Evolutionary conservation across 2,113 vertebrate genomes (phyloP).

Genomic region (Barnardius zonarius): DNA sequence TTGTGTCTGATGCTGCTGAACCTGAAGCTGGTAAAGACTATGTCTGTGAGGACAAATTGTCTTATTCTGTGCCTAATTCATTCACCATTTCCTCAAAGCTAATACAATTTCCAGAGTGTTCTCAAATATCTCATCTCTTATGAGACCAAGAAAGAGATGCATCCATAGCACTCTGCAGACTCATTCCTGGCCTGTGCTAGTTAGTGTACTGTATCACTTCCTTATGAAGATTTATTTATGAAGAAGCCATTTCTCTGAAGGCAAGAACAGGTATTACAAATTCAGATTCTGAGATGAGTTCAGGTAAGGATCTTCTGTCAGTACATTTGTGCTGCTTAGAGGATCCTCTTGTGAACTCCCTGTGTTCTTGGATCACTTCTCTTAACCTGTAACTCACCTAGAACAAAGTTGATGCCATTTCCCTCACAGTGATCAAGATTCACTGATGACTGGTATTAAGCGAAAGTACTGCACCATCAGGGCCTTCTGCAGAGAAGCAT

Average conservation of each 20-base stretch:
- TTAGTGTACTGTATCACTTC: background rate
- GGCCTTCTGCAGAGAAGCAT: background rate
- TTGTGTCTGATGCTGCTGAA: background rate
- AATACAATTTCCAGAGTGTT: background rate
- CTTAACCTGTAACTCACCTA: background rate
- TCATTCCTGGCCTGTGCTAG: background rate
- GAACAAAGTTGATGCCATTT: fast-evolving
- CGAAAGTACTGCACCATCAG: background rate
- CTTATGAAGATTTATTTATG: background rate
- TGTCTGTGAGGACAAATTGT: background rate
- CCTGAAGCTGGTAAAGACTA: background rate
- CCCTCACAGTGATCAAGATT: background rate
- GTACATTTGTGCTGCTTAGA: background rate
- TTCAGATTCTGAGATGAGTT: background rate
- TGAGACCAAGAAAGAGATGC: background rate
- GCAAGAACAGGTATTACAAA: background rate
- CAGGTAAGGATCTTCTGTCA: background rate
- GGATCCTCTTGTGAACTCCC: background rate
- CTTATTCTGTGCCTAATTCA: background rate
- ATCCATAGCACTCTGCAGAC: background rate
- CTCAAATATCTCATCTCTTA: background rate
- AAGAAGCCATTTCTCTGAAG: background rate
- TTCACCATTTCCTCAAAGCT: background rate
- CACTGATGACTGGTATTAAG: background rate
- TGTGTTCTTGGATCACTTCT: background rate